Percentiles rank a stretch among this genome's conserved stretches.
phyloP scores from a whole-genome alignment of 2,113 vertebrate species.

The Sylvilagus bachmani region DNA sequence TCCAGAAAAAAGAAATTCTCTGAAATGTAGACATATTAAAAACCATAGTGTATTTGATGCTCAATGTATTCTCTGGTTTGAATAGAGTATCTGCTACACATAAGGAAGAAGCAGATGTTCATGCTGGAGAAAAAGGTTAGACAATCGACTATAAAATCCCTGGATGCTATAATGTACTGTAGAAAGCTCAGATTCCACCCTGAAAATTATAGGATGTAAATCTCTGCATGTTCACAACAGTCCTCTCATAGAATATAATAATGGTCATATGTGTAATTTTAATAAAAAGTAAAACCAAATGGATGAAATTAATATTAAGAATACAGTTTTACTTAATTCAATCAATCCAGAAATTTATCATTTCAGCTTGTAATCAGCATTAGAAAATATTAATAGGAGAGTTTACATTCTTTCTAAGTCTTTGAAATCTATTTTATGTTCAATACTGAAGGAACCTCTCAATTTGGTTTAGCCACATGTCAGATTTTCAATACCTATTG shows the following conservation, averaged over 20 bases:
- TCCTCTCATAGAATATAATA: not conserved
- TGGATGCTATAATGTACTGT: not conserved
- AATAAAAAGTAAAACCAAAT: not conserved
- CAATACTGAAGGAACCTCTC: not conserved
- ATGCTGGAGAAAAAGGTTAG: not conserved
- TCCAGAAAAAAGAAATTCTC: not conserved
- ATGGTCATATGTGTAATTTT: not conserved
- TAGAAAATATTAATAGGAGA: not conserved
- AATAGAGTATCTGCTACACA: not conserved
- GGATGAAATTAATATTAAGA: not conserved
- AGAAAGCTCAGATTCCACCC: not conserved
- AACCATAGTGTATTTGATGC: not conserved
- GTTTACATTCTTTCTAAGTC: not conserved
- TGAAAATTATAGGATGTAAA: not conserved
- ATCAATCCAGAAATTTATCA: not conserved
- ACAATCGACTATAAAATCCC: not conserved
- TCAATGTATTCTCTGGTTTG: not conserved
- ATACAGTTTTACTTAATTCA: not conserved
- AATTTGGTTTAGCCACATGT: not conserved
- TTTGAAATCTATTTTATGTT: conserved; percentile 19
- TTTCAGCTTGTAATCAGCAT: not conserved
- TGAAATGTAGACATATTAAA: not conserved
- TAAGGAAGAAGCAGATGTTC: not conserved
- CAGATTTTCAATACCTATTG: not conserved
- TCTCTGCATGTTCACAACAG: not conserved